Percentiles rank a stretch among this genome's conserved stretches.
Evolutionary conservation across 2,888 invertebrate genomes (phyloP).

Genomic region (Amphipoea lucens): DNA sequence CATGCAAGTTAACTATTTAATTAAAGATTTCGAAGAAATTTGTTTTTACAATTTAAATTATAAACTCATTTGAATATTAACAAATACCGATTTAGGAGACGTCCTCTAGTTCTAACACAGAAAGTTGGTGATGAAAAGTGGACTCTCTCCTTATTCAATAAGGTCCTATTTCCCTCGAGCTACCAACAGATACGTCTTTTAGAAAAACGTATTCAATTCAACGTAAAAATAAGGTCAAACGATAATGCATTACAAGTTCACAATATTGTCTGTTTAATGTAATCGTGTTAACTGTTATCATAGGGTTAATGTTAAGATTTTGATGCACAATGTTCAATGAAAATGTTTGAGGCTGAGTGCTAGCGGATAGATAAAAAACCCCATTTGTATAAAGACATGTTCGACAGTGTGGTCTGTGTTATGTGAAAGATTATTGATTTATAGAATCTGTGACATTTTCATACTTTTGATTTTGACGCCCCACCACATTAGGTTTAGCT

Average conservation of each 20-base stretch:
- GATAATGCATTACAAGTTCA: constrained; percentile 83
- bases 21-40: background rate
- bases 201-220: constrained; percentile 55
- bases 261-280: constrained; percentile 80
- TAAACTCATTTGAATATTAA: background rate
- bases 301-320: constrained; percentile 81
- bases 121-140: background rate
- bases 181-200: constrained; percentile 77
- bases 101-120: background rate
- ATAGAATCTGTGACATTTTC: constrained; percentile 60
- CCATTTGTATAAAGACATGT: constrained; percentile 65
- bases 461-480: constrained; percentile 33
- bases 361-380: constrained; percentile 66
- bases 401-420: constrained; percentile 45
- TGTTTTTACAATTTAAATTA: background rate
- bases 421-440: constrained; percentile 56
- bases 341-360: constrained; percentile 72
- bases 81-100: background rate
- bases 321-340: constrained; percentile 84
- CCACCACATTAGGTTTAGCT: constrained; percentile 23
- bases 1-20: background rate
- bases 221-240: constrained; percentile 76
- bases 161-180: background rate
- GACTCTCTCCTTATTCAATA: background rate
- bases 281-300: constrained; percentile 85